Conservation (phyloP, 2,113 vertebrate genomes). For the Opisthocomus hoazin region DNA sequence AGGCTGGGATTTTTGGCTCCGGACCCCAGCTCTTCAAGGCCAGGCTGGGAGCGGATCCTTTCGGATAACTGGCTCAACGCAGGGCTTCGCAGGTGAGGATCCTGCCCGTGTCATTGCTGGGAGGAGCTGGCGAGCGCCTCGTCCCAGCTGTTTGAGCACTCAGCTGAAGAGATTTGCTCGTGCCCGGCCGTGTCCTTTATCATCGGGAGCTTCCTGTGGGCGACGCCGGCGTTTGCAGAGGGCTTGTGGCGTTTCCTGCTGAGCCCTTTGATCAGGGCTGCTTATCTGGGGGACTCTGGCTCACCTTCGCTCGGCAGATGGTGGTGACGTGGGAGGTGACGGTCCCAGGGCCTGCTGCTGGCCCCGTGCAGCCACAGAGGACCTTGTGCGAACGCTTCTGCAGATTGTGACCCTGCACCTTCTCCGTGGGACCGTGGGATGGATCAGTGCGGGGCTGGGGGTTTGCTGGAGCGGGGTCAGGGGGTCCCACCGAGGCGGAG, state of each 20-base stretch:
- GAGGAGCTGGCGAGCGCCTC: not conserved
- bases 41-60: not conserved
- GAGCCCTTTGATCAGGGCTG: constrained; percentile 27
- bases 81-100: not conserved
- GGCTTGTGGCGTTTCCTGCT: not conserved
- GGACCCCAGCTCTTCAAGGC: not conserved
- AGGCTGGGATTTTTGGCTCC: not conserved
- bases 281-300: constrained; percentile 38
- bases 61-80: not conserved
- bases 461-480: not conserved
- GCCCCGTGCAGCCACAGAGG: fast-evolving
- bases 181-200: not conserved
- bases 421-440: not conserved
- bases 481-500: not conserved
- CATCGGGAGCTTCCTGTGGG: not conserved
- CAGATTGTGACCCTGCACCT: fast-evolving
- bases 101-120: fast-evolving
- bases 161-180: not conserved
- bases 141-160: not conserved
- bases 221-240: not conserved
- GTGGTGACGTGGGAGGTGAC: not conserved
- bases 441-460: fast-evolving
- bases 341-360: not conserved
- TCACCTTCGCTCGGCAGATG: not conserved
- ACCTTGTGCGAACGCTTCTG: not conserved